phyloP scores from a whole-genome alignment of 1,140 invertebrate species.

The Ceratina australensis region DNA sequence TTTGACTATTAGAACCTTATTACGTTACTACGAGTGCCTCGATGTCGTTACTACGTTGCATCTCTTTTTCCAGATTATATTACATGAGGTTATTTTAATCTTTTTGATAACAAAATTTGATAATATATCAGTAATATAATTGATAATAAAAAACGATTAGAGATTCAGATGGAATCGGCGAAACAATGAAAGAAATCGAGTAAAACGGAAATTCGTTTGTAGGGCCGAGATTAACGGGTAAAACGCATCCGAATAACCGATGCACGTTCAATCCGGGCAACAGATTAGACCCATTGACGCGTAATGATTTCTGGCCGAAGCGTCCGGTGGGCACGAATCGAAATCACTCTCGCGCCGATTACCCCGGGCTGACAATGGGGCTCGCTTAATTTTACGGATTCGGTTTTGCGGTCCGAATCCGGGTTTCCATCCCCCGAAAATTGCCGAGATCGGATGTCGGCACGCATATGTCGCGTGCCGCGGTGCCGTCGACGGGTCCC shows the following conservation, averaged over 20 bases:
- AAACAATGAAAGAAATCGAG: too few relatives aligned
- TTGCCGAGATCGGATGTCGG: not conserved
- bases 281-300: constrained; percentile 19
- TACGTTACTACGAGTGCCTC: too few relatives aligned
- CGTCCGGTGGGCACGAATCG: constrained; percentile 20
- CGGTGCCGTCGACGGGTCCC: too few relatives aligned
- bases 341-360: constrained; percentile 27
- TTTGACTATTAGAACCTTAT: too few relatives aligned
- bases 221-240: constrained; percentile 8
- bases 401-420: not conserved
- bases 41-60: too few relatives aligned
- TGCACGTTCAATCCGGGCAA: not conserved
- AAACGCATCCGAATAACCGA: constrained; percentile 20
- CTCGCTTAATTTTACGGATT: constrained; percentile 24
- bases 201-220: constrained; percentile 6
- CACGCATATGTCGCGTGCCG: constrained; percentile 31
- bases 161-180: too few relatives aligned
- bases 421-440: constrained; percentile 20
- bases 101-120: too few relatives aligned
- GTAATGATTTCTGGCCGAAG: constrained; percentile 26
- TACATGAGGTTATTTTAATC: too few relatives aligned
- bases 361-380: not conserved
- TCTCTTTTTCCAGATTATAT: too few relatives aligned
- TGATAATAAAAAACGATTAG: too few relatives aligned
- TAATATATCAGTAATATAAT: too few relatives aligned